Evolutionary conservation across 2,113 vertebrate species (phyloP), one percentile per base, ranked within the genome.

Genomic region (Eira barbara): DNA sequence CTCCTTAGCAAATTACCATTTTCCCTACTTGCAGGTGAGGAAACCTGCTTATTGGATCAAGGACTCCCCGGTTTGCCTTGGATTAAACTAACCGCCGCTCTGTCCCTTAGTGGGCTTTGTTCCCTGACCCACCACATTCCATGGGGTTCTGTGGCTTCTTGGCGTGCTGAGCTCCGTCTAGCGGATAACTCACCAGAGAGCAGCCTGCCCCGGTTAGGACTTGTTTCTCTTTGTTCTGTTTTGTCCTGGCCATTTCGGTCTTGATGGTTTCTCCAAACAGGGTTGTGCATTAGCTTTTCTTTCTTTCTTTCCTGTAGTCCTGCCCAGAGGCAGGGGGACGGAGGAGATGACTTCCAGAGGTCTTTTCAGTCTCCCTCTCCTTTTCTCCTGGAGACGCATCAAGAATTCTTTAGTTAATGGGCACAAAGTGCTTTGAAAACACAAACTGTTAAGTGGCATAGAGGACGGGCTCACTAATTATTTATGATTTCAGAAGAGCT

Each of bases 381-480:
- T 59, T 31, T 42, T 57, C 89, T 97, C 71, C 47, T 49, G 59
- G 90, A 95, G 86, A 25, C 45, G 17, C 87, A 94, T 92, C 95
- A 18, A 94, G 96, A 87, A 90, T 69, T 92, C 95, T 93, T 91
- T 86, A 61, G 92, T 96, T 97, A 97, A 98, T 98, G 97, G 97
- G 96, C 96, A 88, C 84, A 97, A 97, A 98, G 98, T 97, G 97
- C 97, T 98, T 81, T 91, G 95, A 96, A 97, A 97, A 97, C 91
- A 91, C 93, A 95, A 71, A 94, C 94, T 93, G 97, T 97, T 98
- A 94, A 97, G 97, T 97, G 95, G 95, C 94, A 61, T 76, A 6
- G 0, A 76, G 87, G 80, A 82, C 0, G 1, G 63, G 52, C 96
- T 97, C 84, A 91, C 89, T 96, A 96, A 97, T 98, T 97, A 97